Evolutionary conservation across 2,888 invertebrate species (phyloP).

Genomic region (Sepiola atlantica): DNA sequence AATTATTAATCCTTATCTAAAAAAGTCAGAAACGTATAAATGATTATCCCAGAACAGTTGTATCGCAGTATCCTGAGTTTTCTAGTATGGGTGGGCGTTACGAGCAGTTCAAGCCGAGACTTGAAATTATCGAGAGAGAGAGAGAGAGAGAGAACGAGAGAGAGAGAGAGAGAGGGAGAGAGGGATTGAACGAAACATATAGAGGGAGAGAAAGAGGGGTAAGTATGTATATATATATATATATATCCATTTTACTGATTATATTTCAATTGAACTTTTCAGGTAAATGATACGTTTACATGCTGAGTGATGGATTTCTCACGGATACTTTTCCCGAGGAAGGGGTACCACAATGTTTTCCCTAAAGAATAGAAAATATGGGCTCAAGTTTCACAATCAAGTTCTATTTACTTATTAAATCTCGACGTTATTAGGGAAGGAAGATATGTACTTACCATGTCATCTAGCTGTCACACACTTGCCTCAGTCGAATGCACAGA

Average conservation of each 20-base stretch:
- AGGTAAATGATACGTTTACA: background rate
- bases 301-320: background rate
- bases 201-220: no score
- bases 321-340: background rate
- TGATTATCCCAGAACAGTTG: no score
- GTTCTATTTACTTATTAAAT: background rate
- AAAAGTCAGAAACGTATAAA: no score
- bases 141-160: no score
- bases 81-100: no score
- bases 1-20: no score
- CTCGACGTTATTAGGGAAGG: background rate
- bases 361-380: background rate
- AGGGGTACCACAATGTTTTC: background rate
- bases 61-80: no score
- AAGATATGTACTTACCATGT: slow-evolving; percentile 2
- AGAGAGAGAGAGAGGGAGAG: no score
- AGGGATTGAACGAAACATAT: no score
- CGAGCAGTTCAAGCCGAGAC: no score
- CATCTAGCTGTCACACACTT: background rate
- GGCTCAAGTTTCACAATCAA: background rate
- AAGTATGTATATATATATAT: background rate
- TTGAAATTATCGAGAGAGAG: no score
- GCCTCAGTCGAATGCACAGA: background rate
- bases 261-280: background rate
- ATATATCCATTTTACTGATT: background rate